Evolutionary conservation across 2,113 vertebrate species (phyloP), one percentile per base, ranked within the genome.

Genomic region (Piaya cayana): DNA sequence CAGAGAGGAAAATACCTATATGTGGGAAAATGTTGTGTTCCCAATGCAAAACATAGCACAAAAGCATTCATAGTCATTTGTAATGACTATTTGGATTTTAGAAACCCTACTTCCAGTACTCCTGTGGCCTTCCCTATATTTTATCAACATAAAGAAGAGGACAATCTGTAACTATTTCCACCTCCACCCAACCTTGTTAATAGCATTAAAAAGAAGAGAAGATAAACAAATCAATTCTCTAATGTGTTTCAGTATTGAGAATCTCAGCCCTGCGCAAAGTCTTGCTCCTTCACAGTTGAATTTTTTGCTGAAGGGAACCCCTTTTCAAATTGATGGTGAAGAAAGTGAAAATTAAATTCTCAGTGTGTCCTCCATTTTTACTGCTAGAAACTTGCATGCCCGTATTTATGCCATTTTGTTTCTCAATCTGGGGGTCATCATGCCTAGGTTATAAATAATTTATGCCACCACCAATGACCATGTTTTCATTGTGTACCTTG

Each of bases 161-260:
- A 22, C 39, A 82, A 4, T 37, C 49, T 52, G 32, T 18, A n/a
- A 37, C 30, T 22, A 25, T 22, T 2, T 45, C 43, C 69, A 3
- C 19, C 30, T 89, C 69, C 37, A 55, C 11, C 5, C 1, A 3
- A 59, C 62, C n/a, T 70, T 43, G 87, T 81, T 86, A 84, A 69
- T 15, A 88, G 63, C 81, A 78, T 76, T 86, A 76, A 47, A 65
- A 62, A 45, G 82, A 79, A 68, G 62, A 75, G 88, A 45, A 90
- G 72, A 88, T 75, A 67, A 80, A 76, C 36, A 63, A 69, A 8
- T 47, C 81, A 1, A 1, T 27, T 62, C 55, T 75, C 36, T 71
- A 8, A 43, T 15, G 7, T 69, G 37, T 72, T 62, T 77, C n/a
- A 45, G 47, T n/a, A 2, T 13, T 34, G 62, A 56, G 60, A 84